Conservation (phyloP, 2,797 vertebrate genomes). For the Bucorvus abyssinicus region DNA sequence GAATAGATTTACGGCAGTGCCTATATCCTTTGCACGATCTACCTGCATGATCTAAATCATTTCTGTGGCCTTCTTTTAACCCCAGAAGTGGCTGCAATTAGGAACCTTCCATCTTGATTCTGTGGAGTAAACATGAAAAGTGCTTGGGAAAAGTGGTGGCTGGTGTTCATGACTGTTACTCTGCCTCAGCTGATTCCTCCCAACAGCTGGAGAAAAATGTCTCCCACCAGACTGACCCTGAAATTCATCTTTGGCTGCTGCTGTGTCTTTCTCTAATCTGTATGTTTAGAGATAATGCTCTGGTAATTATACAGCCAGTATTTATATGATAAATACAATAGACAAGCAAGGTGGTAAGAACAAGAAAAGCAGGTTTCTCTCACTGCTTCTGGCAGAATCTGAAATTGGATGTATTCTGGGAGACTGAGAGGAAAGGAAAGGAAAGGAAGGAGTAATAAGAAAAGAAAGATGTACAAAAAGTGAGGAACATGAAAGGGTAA, state of each 20-base stretch:
- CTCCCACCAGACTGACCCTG: constrained; percentile 29
- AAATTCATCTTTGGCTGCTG: constrained; percentile 34
- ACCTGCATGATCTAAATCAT: not conserved
- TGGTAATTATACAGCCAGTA: constrained; percentile 66
- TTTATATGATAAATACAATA: constrained; percentile 67
- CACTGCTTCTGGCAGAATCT: constrained; percentile 32
- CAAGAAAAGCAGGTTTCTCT: constrained; percentile 74
- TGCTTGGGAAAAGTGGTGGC: not conserved
- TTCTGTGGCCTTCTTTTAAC: not conserved
- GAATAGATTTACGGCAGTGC: not conserved
- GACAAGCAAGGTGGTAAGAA: constrained; percentile 58
- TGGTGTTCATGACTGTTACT: not conserved
- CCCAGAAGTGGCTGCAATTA: not conserved
- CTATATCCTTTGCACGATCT: not conserved
- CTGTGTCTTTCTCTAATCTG: constrained; percentile 41
- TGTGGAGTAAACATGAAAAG: not conserved
- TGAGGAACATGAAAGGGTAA: not conserved
- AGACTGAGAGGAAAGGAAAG: not conserved
- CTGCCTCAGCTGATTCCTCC: not conserved
- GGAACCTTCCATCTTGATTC: not conserved
- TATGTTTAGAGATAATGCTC: constrained; percentile 62
- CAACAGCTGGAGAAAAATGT: not conserved
- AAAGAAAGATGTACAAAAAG: not conserved
- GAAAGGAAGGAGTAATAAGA: not conserved
- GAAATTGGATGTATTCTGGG: not conserved